Evolutionary conservation across 2,797 vertebrate species (phyloP), one percentile per base, ranked within the genome.

Genomic region (Sebastes goodei): DNA sequence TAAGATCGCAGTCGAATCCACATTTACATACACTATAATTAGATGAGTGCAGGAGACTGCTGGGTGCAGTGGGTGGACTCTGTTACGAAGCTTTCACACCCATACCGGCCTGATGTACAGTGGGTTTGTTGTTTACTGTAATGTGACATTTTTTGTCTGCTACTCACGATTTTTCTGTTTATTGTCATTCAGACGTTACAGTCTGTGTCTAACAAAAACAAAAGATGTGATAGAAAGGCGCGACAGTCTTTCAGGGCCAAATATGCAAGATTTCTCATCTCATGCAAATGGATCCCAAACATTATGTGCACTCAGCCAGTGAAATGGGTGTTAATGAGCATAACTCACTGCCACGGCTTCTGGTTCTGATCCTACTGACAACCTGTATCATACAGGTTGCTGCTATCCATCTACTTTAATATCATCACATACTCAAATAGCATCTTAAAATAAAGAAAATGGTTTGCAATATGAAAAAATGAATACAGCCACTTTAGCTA

Each of bases 1-100:
- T 17, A 7, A 75, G 70, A 84, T 82, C 77, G 61, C 65, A 74
- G 81, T 72, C 79, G 74, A 79, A 72, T 82, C 63, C 72, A 42
- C 63, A 67, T 80, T 78, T 65, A 64, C 60, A 80, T 66, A 33
- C 42, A 68, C 80, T 86, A 73, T 86, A 85, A 90, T 92, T 87
- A 88, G 74, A 64, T 10, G 59, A 49, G 33, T 20, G 53, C 75
- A 74, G 27, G 62, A 86, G 81, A 72, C 53, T 60, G 71, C 71
- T 69, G 68, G 71, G 38, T 72, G 10, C 57, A 63, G 78, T 73
- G 89, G 83, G 72, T 69, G 77, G 79, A 85, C 73, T 65, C 21
- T 7, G 71, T 59, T 30, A 67, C 64, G 52, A 60, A 20, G 71
- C 52, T 33, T 78, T 86, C 63, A 73, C 72, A 80, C 46, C 57